Conservation (phyloP, 1,140 invertebrate genomes). For the Ladona fulva region DNA sequence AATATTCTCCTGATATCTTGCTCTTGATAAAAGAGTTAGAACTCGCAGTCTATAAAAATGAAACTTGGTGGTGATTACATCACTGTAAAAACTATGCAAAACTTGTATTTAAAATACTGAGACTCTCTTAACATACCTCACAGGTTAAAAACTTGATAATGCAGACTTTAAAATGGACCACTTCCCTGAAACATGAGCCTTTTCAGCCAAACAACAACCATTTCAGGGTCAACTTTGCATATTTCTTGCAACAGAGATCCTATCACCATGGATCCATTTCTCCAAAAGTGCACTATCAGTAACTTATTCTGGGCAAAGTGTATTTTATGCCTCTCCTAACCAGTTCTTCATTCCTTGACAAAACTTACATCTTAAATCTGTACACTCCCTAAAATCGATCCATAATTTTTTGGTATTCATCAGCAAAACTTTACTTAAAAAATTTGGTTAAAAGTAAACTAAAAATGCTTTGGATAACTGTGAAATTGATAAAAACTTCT, state of each 20-base stretch:
- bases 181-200: not conserved
- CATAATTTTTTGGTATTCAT: too few species aligned
- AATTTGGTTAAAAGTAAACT: not conserved
- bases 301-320: too few species aligned
- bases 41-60: not conserved
- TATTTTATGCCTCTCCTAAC: not conserved
- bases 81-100: not conserved
- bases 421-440: not conserved
- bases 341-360: not conserved
- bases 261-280: too few species aligned
- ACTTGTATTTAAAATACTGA: slow-evolving; percentile 8
- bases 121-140: not conserved
- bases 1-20: not conserved
- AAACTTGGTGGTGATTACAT: not conserved
- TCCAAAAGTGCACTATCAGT: too few species aligned
- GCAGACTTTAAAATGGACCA: not conserved
- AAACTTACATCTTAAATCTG: too few species aligned
- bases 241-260: too few species aligned
- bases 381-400: too few species aligned
- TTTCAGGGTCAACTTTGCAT: too few species aligned
- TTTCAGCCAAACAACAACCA: too few species aligned
- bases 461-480: not conserved
- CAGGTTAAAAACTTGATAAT: not conserved
- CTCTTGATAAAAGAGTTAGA: not conserved
- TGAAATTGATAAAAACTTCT: not conserved